These are phyloP conservation scores for Pteronura brasiliensis DNA, from an alignment of 2,113 vertebrate genomes.

Conservation along the genomic window DNA sequence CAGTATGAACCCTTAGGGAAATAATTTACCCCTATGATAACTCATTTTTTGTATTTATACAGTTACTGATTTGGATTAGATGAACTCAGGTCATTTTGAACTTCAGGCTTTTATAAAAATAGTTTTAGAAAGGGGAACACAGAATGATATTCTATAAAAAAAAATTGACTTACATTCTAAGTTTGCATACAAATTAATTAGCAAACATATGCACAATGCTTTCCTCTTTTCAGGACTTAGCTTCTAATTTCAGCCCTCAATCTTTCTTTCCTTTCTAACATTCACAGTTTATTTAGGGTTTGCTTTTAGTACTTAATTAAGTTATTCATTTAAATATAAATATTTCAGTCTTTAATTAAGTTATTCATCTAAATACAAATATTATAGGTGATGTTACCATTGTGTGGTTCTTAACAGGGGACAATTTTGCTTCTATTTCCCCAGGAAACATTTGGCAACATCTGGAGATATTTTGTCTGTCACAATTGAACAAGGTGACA, in stretches of 20 bases:
- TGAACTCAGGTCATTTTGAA: conserved; percentile 22
- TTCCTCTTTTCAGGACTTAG: neutral
- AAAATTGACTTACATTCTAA: neutral
- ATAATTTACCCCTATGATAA: neutral
- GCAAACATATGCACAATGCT: neutral
- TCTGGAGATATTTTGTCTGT: neutral
- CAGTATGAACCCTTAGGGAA: neutral
- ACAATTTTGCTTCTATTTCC: neutral
- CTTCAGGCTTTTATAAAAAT: conserved; percentile 4
- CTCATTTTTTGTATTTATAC: neutral
- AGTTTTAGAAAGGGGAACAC: neutral
- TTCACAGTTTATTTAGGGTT: neutral
- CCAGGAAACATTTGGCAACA: neutral
- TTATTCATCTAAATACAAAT: neutral
- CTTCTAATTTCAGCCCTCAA: neutral
- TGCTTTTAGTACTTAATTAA: neutral
- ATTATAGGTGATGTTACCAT: neutral
- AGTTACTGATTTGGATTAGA: neutral
- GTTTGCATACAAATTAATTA: neutral
- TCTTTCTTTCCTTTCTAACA: neutral
- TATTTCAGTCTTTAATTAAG: neutral
- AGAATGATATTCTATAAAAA: neutral
- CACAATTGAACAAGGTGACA: neutral
- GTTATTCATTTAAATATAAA: neutral
- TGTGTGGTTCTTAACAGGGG: neutral